phyloP scores from a whole-genome alignment of 2,797 vertebrate genomes.

The Anas georgica region DNA sequence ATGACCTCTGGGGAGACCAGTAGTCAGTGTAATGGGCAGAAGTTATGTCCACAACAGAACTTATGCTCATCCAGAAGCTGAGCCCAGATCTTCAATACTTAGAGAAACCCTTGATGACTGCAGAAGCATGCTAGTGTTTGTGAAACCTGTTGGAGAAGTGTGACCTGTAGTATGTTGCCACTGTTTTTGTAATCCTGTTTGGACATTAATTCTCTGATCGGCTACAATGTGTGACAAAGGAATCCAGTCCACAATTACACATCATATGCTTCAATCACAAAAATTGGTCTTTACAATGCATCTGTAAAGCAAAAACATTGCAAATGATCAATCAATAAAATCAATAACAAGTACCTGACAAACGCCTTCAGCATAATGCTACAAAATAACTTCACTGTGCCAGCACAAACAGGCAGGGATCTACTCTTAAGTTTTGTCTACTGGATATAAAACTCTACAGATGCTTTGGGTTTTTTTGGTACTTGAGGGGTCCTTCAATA shows the following conservation, averaged over 20 bases:
- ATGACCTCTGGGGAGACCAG: neutral
- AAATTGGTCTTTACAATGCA: neutral
- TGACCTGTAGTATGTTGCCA: neutral
- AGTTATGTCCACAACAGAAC: neutral
- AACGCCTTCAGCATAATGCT: neutral
- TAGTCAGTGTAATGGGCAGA: neutral
- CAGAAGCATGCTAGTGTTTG: neutral
- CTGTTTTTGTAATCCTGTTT: neutral
- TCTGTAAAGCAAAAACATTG: neutral
- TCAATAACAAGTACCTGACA: neutral
- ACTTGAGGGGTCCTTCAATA: neutral
- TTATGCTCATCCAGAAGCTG: rapidly evolving
- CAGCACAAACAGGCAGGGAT: neutral
- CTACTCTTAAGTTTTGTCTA: neutral
- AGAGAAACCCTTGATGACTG: neutral
- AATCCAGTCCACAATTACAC: neutral
- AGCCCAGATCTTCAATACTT: neutral
- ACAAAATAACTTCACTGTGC: neutral
- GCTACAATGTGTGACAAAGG: neutral
- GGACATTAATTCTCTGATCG: neutral
- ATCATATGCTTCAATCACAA: neutral
- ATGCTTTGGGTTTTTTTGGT: neutral
- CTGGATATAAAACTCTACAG: neutral
- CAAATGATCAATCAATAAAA: neutral
- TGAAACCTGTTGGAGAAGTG: neutral